phyloP scores from a whole-genome alignment of 2,797 vertebrate species.

The Petrocephalus schoutedeni region DNA sequence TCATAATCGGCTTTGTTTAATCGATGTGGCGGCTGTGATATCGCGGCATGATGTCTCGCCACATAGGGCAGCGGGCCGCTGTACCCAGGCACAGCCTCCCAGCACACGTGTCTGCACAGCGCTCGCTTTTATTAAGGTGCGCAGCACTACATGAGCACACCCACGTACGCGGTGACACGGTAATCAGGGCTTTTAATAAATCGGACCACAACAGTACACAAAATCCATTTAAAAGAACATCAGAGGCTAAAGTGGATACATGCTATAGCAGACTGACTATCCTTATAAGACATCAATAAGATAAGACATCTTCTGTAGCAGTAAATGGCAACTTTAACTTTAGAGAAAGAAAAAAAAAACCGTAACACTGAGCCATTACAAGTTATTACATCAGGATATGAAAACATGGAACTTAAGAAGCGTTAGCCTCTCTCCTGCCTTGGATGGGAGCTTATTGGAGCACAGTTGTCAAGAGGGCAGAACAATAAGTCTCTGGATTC shows the following conservation, averaged over 20 bases:
- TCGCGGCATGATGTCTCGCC: slow-evolving; percentile 48
- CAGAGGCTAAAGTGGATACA: neutral
- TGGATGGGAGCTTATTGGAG: slow-evolving; percentile 19
- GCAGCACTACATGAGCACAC: neutral
- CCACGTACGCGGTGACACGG: neutral
- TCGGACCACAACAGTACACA: neutral
- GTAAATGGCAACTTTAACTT: neutral
- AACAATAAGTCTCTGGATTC: slow-evolving; percentile 43
- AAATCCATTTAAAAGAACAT: slow-evolving; percentile 7
- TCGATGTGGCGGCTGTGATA: slow-evolving; percentile 86
- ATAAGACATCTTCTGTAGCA: neutral
- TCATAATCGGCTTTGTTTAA: slow-evolving; percentile 88
- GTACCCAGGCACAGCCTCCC: neutral
- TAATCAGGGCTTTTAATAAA: neutral
- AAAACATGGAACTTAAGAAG: slow-evolving; percentile 13
- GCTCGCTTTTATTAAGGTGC: neutral
- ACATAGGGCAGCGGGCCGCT: slow-evolving; percentile 10
- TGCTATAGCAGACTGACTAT: neutral
- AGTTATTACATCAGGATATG: slow-evolving; percentile 20
- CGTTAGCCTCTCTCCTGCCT: neutral
- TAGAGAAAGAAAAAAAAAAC: neutral
- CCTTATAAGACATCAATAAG: neutral
- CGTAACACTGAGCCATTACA: slow-evolving; percentile 6
- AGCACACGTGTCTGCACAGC: neutral
- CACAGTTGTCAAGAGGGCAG: slow-evolving; percentile 39